Evolutionary conservation across 2,797 vertebrate genomes (phyloP).

Genomic region (Gila robusta): DNA sequence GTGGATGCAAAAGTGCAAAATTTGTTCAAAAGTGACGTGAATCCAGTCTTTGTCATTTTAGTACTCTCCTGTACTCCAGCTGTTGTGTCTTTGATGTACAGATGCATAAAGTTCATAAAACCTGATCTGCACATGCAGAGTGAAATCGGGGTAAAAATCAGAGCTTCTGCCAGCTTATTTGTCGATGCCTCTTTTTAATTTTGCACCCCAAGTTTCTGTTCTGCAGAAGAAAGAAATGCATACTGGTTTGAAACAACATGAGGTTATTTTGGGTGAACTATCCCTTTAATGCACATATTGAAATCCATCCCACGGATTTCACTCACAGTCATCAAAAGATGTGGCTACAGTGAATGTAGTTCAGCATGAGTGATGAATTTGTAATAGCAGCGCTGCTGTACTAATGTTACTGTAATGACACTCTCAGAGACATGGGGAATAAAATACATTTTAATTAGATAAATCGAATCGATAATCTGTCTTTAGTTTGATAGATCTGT

Average conservation of each 20-base stretch:
- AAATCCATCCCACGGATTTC: too few relatives aligned
- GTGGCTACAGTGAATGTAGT: conserved; percentile 19
- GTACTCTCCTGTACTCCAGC: neutral
- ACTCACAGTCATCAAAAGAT: neutral
- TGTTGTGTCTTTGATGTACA: too few relatives aligned
- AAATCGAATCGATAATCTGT: neutral
- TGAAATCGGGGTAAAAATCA: too few relatives aligned
- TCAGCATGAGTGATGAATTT: neutral
- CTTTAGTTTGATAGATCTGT: neutral
- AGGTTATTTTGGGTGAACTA: neutral
- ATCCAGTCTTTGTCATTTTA: neutral
- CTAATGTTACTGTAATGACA: neutral
- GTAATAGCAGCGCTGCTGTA: neutral
- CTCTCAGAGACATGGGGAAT: neutral
- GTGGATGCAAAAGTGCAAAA: neutral
- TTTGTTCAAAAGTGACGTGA: neutral
- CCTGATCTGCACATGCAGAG: too few relatives aligned
- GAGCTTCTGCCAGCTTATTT: too few relatives aligned
- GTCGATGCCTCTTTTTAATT: neutral
- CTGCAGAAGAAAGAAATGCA: neutral
- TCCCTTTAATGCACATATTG: neutral
- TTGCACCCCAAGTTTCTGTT: neutral
- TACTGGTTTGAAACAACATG: neutral
- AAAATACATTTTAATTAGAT: neutral
- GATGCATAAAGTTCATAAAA: neutral